Base-by-base conservation (phyloP, 2,888 invertebrate genomes). In the Brenthis ino region DNA sequence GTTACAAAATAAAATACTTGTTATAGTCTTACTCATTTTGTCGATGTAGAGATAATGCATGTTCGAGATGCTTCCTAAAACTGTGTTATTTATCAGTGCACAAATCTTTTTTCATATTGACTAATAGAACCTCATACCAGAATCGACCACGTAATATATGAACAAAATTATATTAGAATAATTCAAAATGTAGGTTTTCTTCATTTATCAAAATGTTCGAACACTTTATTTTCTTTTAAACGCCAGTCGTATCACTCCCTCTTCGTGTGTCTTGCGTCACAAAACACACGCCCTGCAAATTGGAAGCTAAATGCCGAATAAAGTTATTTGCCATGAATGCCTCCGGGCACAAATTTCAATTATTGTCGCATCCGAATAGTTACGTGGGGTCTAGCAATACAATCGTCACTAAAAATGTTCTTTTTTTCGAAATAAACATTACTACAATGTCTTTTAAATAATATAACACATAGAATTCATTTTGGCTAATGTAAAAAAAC, bases 301-400 rank as follows among this genome's bases (percentile, higher is more conserved):
- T 89, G 91, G 83, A 86, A 84, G 91, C 87, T 91, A 91, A 93
- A 91, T 87, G 87, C 82, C 86, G 89, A 87, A 93, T 93, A 88
- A 92, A 91, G 92, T 89, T 91, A 92, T 91, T 91, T 91, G 91
- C 90, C 82, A 90, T 89, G 88, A 91, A 93, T 93, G 93, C 93
- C 93, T 93, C 91, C 87, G 92, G 93, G 93, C 91, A 91, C 91
- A 90, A 91, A 93, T 91, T 92, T 92, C 91, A 93, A 93, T 93
- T 91, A 93, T 93, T 91, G 89, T 82, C 89, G 84, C 92, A 91
- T 93, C 91, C 91, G 91, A 91, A 93, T 93, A 91, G 90, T 93
- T 89, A 79, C 82, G 88, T 85, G 89, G 88, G 89, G 87, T 85
- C 77, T 76, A 75, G 67, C 58, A 60, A 83, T 87, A 89, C 85